phyloP scores from a whole-genome alignment of 2,888 invertebrate species.

The Theretra japonica region DNA sequence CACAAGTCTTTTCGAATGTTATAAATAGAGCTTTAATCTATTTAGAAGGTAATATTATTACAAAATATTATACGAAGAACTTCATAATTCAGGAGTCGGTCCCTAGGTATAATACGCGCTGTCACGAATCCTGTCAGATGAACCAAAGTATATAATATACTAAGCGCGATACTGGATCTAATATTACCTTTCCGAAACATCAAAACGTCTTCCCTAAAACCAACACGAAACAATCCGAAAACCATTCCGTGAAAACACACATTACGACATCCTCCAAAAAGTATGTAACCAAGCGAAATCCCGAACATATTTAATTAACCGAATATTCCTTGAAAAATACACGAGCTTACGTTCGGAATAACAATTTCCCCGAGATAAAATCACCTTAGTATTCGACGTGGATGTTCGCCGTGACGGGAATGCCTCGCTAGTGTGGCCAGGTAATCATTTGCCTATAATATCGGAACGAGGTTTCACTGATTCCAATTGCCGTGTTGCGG shows the following conservation, averaged over 20 bases:
- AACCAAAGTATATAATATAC: too few relatives aligned
- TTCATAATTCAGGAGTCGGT: too few relatives aligned
- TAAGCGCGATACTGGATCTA: too few relatives aligned
- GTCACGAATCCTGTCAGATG: too few relatives aligned
- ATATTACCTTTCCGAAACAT: too few relatives aligned
- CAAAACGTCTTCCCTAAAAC: too few relatives aligned
- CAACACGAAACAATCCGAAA: too few relatives aligned
- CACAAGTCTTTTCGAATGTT: too few relatives aligned
- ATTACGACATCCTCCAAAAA: neutral
- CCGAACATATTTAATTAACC: slow-evolving; percentile 7
- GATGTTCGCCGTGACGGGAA: slow-evolving; percentile 47
- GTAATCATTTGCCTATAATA: slow-evolving; percentile 1
- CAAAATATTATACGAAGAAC: too few relatives aligned
- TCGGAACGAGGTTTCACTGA: neutral
- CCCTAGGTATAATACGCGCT: too few relatives aligned
- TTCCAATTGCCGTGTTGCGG: neutral
- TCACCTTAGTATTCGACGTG: slow-evolving; percentile 48
- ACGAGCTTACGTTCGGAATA: slow-evolving; percentile 45
- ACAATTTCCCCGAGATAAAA: slow-evolving; percentile 44
- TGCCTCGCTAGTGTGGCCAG: slow-evolving; percentile 31
- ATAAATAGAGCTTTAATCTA: too few relatives aligned
- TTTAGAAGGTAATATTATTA: too few relatives aligned
- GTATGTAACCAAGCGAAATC: neutral
- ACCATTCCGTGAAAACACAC: neutral
- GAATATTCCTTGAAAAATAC: slow-evolving; percentile 8